These are phyloP conservation scores for Taenioides sp. DNA, from an alignment of 2,797 vertebrate species.

Conservation along the genomic window DNA sequence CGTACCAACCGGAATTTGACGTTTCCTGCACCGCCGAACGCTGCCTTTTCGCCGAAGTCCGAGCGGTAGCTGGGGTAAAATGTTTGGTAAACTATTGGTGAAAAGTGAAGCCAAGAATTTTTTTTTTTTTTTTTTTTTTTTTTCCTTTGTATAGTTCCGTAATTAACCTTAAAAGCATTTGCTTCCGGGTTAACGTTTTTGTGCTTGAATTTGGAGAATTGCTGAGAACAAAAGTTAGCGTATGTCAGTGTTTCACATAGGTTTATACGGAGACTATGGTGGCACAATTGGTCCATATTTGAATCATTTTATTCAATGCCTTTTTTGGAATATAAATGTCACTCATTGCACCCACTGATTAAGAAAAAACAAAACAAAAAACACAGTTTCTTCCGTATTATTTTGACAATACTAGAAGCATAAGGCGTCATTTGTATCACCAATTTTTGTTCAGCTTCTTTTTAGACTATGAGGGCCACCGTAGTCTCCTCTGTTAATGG, in stretches of 20 bases:
- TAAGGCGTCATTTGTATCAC: no score
- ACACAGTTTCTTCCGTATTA: no score
- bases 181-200: background rate
- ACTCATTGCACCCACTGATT: no score
- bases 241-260: background rate
- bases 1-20: slow-evolving; percentile 2
- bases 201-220: slow-evolving; percentile 4
- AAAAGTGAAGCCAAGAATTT: slow-evolving; percentile 2
- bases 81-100: background rate
- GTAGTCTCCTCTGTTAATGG: no score
- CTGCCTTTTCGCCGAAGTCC: slow-evolving; percentile 34
- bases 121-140: background rate
- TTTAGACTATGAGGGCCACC: no score
- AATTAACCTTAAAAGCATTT: background rate
- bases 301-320: no score
- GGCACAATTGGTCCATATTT: no score
- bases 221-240: background rate
- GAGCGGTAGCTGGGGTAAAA: background rate
- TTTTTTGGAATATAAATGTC: no score
- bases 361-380: no score
- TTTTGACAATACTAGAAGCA: no score
- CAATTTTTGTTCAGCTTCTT: no score
- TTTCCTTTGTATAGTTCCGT: background rate
- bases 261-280: no score
- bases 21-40: slow-evolving; percentile 18